Conservation (phyloP, 2,113 vertebrate species). For the Colistium nudipinnis region DNA sequence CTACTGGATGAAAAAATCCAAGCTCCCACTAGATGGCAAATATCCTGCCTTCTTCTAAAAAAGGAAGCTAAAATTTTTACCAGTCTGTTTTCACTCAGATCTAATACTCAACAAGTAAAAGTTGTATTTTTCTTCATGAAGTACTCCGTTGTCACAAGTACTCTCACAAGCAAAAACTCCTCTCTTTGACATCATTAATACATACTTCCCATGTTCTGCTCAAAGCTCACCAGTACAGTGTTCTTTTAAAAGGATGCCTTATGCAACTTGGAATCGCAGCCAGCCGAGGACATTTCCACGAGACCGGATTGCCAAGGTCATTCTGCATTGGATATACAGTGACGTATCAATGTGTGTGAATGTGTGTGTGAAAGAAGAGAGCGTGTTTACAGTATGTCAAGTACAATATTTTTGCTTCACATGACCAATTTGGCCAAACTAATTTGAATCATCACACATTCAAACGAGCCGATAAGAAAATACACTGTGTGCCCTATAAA, state of each 20-base stretch:
- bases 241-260: slow-evolving; percentile 51
- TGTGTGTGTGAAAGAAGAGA: slow-evolving; percentile 17
- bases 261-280: slow-evolving; percentile 57
- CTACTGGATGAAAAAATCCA: slow-evolving; percentile 71
- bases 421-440: slow-evolving; percentile 75
- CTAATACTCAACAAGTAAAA: slow-evolving; percentile 63
- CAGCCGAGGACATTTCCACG: slow-evolving; percentile 51
- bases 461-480: slow-evolving; percentile 69
- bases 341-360: slow-evolving; percentile 31
- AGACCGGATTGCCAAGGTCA: slow-evolving; percentile 54
- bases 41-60: slow-evolving; percentile 65
- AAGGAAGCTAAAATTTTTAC: slow-evolving; percentile 72
- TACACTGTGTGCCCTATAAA: slow-evolving; percentile 56
- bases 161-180: slow-evolving; percentile 38
- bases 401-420: slow-evolving; percentile 66
- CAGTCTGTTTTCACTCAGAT: slow-evolving; percentile 62
- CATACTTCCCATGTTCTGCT: slow-evolving; percentile 52
- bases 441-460: slow-evolving; percentile 69
- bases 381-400: slow-evolving; percentile 47
- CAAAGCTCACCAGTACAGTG: slow-evolving; percentile 56
- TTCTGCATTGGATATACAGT: slow-evolving; percentile 52
- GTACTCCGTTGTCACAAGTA: slow-evolving; percentile 51
- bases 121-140: slow-evolving; percentile 55
- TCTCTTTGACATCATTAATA: slow-evolving; percentile 59
- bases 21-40: slow-evolving; percentile 69